Evolutionary conservation across 2,888 invertebrate genomes (phyloP), one percentile per base, ranked within the genome.

Genomic region (Cryptus armator): DNA sequence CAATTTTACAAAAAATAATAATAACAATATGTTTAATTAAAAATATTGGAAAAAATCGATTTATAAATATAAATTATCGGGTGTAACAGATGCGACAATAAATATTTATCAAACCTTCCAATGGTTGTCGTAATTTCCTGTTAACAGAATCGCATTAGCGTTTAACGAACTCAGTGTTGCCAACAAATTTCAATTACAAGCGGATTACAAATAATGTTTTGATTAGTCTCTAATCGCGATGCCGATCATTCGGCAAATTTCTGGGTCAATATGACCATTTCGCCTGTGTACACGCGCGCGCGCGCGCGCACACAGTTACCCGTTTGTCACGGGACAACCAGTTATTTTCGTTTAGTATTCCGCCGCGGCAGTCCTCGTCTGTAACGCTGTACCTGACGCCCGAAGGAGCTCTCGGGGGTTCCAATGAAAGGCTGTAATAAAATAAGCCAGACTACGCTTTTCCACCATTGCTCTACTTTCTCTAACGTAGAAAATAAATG

Each of bases 291-390:
- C 12, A 9, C 1, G 37, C 37, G 37, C 37, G 7, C 7, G 9
- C 37, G 37, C 37, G 0, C 37, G 37, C 24, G 19, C 19, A 10
- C 56, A 24, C 24, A 19, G 19, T 56, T 9, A 12, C 56, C 12
- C 56, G 56, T 56, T 56, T 56, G 56, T 56, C 56, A 56, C 56
- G 10, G 44, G 29, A 53, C 29, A 74, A 16, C 62, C 19, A 46
- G 48, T 74, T 32, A 64, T 10, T 29, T 62, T 62, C 56, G 62
- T 62, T 64, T 64, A 62, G 62, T 74, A 74, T 64, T 74, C 48
- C 62, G 6, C 48, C 12, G 32, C 19, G 14, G 74, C n/a, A 29
- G 16, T 37, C 32, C 59, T 74, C 46, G 59, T 62, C 44, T 62
- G 72, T 62, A 74, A 74, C 46, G 72, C 16, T 59, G 44, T 59